These are phyloP conservation scores for Gymnoscelis rufifasciata DNA, from an alignment of 2,888 invertebrate species.

Conservation along the genomic window DNA sequence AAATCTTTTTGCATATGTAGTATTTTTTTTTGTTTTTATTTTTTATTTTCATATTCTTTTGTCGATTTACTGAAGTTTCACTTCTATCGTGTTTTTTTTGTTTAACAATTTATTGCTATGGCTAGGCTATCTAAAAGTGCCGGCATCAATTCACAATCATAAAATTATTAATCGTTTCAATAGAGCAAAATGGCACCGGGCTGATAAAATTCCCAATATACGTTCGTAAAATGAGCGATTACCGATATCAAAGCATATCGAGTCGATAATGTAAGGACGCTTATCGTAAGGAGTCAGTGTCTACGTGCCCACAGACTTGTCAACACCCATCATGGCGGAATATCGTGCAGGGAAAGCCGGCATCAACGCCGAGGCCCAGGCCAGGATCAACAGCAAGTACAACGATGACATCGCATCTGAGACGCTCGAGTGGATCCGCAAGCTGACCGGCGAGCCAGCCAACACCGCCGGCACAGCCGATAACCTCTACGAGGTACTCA, in stretches of 20 bases:
- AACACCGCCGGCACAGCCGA: constrained; percentile 92
- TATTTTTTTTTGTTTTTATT: no score
- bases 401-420: constrained; percentile 95
- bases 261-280: constrained; percentile 55
- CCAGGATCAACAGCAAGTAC: constrained; percentile 95
- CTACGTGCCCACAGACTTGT: constrained; percentile 60
- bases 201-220: constrained; percentile 42
- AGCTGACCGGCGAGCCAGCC: constrained; percentile 88
- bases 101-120: neutral
- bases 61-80: no score
- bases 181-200: constrained; percentile 40
- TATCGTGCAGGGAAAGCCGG: constrained; percentile 72
- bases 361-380: constrained; percentile 73
- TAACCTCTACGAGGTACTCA: constrained; percentile 92
- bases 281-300: constrained; percentile 69
- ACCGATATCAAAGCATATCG: constrained; percentile 58
- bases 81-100: no score
- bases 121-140: constrained; percentile 12
- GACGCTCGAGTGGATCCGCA: constrained; percentile 94
- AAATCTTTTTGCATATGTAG: no score
- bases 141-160: constrained; percentile 30
- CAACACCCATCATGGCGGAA: constrained; percentile 69
- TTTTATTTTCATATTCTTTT: no score
- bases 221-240: constrained; percentile 53
- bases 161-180: constrained; percentile 48